These are phyloP conservation scores for Chaetoderma sp. DNA, from an alignment of 2,888 invertebrate species.

Conservation along the genomic window DNA sequence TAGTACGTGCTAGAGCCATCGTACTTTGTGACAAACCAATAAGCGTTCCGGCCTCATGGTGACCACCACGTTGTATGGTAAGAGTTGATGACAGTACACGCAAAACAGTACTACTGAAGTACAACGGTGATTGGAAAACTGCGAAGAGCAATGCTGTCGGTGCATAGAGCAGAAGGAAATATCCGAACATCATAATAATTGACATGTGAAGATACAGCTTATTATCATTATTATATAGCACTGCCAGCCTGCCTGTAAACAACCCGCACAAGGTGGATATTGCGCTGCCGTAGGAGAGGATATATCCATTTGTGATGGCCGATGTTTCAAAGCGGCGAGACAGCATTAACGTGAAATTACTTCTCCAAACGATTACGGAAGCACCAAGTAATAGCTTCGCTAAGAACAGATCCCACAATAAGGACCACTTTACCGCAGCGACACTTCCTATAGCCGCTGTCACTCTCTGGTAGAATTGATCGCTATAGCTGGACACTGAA, in stretches of 20 bases:
- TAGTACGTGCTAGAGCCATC: conserved; percentile 64
- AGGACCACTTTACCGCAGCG: conserved; percentile 51
- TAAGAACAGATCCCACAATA: conserved; percentile 65
- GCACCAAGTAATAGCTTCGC: conserved; percentile 65
- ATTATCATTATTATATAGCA: conserved; percentile 48
- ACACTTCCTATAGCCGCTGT: too few species aligned
- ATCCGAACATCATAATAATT: conserved; percentile 40
- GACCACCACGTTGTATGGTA: conserved; percentile 51
- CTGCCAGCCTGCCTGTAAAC: conserved; percentile 54
- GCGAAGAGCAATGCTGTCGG: conserved; percentile 49
- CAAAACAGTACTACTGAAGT: conserved; percentile 58
- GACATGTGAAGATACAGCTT: conserved; percentile 51
- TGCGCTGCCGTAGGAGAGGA: conserved; percentile 63
- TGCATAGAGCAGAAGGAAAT: conserved; percentile 42
- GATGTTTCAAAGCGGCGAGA: conserved; percentile 55
- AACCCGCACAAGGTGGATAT: conserved; percentile 62
- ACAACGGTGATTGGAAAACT: conserved; percentile 53
- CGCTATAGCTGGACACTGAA: too few species aligned
- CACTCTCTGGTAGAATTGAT: too few species aligned
- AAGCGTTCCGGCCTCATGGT: conserved; percentile 58
- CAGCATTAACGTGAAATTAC: conserved; percentile 60
- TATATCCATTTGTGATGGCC: conserved; percentile 59
- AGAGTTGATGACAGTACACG: conserved; percentile 60
- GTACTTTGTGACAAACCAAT: conserved; percentile 67
- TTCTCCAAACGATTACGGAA: conserved; percentile 62